phyloP scores from a whole-genome alignment of 2,797 vertebrate species.

The Taenioides sp. region DNA sequence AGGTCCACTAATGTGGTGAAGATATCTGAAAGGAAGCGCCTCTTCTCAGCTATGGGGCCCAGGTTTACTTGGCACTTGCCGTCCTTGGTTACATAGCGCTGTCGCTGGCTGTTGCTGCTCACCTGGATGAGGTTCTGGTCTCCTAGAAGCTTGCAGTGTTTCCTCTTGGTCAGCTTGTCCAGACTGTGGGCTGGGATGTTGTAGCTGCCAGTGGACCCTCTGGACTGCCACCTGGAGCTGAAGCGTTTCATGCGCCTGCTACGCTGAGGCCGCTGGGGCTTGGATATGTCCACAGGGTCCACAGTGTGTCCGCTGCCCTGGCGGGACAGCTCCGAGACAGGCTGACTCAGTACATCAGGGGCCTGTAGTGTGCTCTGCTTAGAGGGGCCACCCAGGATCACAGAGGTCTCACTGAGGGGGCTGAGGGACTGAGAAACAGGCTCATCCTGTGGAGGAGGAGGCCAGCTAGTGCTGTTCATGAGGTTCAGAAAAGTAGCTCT shows the following conservation, averaged over 20 bases:
- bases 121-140: slow-evolving; percentile 61
- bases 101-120: slow-evolving; percentile 65
- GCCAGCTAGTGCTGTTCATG: slow-evolving; percentile 26
- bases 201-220: slow-evolving; percentile 46
- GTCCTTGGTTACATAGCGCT: slow-evolving; percentile 83
- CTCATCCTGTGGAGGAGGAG: slow-evolving; percentile 24
- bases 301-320: slow-evolving; percentile 12
- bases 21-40: slow-evolving; percentile 83
- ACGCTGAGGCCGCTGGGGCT: slow-evolving; percentile 33
- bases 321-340: background rate
- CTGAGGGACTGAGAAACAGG: slow-evolving; percentile 12
- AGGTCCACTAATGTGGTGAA: slow-evolving; percentile 88
- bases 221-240: slow-evolving; percentile 58
- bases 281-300: slow-evolving; percentile 54
- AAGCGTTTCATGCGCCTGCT: slow-evolving; percentile 48
- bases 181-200: slow-evolving; percentile 32
- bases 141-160: slow-evolving; percentile 77
- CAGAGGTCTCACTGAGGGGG: slow-evolving; percentile 20
- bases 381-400: background rate
- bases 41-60: slow-evolving; percentile 81
- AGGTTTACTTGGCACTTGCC: slow-evolving; percentile 85
- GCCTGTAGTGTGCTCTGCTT: background rate
- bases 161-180: slow-evolving; percentile 57
- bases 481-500: slow-evolving; percentile 16
- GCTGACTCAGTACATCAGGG: background rate